A percentile compares a stretch with the other conserved stretches of the same genome.
Conservation (phyloP, 2,797 vertebrate species). For the Tangara arthus region DNA sequence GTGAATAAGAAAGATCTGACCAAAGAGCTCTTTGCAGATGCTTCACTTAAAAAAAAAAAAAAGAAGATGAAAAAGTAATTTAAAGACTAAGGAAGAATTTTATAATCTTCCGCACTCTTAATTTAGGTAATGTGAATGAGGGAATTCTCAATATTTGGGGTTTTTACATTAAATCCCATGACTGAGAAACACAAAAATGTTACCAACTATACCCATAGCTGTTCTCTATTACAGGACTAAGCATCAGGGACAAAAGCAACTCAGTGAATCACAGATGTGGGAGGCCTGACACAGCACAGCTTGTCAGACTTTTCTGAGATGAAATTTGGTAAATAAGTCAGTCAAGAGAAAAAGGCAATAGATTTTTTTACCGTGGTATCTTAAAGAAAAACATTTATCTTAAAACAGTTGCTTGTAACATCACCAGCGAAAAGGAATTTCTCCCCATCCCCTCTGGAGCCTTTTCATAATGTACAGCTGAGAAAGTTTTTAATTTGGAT, state of each 20-base stretch:
- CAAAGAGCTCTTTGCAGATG: constrained; percentile 10
- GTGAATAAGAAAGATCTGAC: not conserved
- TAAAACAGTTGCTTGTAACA: not conserved
- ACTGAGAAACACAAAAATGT: not conserved
- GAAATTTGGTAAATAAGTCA: constrained; percentile 3
- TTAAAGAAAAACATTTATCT: not conserved
- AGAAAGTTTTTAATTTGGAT: not conserved
- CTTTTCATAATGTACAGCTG: not conserved
- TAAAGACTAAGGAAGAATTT: not conserved
- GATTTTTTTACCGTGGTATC: not conserved
- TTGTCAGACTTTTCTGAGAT: not conserved
- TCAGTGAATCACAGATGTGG: not conserved
- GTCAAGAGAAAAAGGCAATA: not conserved
- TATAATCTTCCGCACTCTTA: not conserved
- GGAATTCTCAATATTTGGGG: not conserved
- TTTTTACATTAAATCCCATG: not conserved
- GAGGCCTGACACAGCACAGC: constrained; percentile 2
- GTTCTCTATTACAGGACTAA: not conserved
- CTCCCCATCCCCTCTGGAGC: not conserved
- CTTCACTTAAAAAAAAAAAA: not conserved
- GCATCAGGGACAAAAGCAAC: not conserved
- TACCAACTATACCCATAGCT: not conserved
- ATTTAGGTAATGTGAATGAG: not conserved
- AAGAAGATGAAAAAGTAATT: not conserved
- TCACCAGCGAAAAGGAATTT: not conserved